Base-by-base conservation (phyloP, 2,113 vertebrate species). In the Salvelinus namaycush region DNA sequence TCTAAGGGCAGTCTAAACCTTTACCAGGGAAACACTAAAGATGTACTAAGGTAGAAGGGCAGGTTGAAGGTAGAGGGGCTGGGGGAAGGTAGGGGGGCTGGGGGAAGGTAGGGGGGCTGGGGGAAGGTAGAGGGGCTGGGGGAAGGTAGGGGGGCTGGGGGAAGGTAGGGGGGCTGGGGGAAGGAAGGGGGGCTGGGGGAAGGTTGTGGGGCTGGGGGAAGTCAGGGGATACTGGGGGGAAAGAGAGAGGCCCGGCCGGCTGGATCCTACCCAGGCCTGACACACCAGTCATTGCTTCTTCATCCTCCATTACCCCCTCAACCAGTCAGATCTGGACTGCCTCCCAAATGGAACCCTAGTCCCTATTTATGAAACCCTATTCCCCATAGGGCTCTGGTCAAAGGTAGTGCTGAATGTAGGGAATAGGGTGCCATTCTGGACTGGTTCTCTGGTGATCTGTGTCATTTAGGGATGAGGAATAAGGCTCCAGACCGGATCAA, bases 1-100 rank as follows among this genome's bases (percentile, higher is more conserved):
- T 99, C 97, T 97, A 95, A 99, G 97, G 97, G 94, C 93, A 94
- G 88, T 92, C 92, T 93, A 94, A 95, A 94, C 94, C 94, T 95
- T 95, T 95, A 86, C 84, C 68, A 78, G 87, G 83, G 88, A 94
- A 95, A 95, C 94, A 93, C 91, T 94, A 94, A 94, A 92, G 88
- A 91, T 91, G 91, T 90, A 91, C 94, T 95, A 94, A 92, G 87
- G 76, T 78, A 75, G 76, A 48, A 81, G 80, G 57, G 62, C 24
- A 24, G 24, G 24, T 24, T 24, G 24, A 24, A 24, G 24, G 24
- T 24, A 24, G 24, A 24, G 24, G 22, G 70, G n/a, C 4, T 2
- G 77, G 18, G n/a, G 8, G 59, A 22, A 18, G n/a, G 5, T 18
- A 9, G 34, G 0, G n/a, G 59, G 6, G 34, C 34, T 6, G 31